Evolutionary conservation across 1,140 invertebrate species (phyloP), one percentile per base, ranked within the genome.

Genomic region (Anadara kagoshimensis): DNA sequence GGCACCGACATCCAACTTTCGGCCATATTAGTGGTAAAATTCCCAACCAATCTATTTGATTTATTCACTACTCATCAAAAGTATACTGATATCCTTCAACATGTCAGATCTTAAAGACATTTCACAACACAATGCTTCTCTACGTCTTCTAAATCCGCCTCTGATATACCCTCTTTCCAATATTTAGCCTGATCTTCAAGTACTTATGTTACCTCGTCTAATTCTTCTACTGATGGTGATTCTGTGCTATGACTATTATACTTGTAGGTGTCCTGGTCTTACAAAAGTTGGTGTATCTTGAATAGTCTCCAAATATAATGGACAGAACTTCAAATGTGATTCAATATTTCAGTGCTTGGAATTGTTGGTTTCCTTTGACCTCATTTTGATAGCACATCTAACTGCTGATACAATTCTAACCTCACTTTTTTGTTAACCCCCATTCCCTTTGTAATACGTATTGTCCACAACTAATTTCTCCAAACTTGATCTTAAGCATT

Each of bases 401-500:
- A 78, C 41, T 70, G 56, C 54, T 76, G 43, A 69, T 79, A 26
- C 68, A 59, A 75, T 63, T 79, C 43, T 65, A 64, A 68, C 44
- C 18, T 45, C 47, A 2, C 29, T 43, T 22, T 24, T 11, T 36
- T 63, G 51, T 16, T 43, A 65, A 0, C 56, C 58, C 47, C 73
- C 68, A 16, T 69, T 78, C 11, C 73, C 73, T 56, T 75, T 78
- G 36, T 68, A 75, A 26, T 53, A n/a, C 14, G 63, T 51, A 22
- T 71, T 78, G 24, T 69, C 54, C 1, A 47, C 20, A 0, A 80
- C 58, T 24, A 78, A 20, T 61, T 75, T 75, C 56, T 69, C 83
- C 57, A 78, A 71, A 11, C 72, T 85, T 86, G 54, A 56, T 8
- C 59, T 80, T 68, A 79, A 89, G 87, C 47, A 90, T 85, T 82